Evolutionary conservation across 2,888 invertebrate genomes (phyloP), one percentile per base, ranked within the genome.

Genomic region (Aquatica leii): DNA sequence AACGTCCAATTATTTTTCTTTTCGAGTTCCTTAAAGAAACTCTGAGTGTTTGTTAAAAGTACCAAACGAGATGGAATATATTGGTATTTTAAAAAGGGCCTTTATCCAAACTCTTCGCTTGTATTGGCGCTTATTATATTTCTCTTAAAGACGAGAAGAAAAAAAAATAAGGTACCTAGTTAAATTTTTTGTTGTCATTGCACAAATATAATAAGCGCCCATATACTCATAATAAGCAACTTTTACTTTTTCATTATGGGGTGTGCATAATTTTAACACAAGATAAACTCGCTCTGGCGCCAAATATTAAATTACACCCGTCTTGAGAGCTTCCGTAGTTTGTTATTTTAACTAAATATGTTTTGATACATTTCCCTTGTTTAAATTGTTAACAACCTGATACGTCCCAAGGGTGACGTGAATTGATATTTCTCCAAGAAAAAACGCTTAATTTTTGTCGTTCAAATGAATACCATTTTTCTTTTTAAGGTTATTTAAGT

Each of bases 41-140:
- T 65, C 61, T 41, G 53, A 53, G 53, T 65, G 69, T 69, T 71
- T 69, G 71, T 71, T 71, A 71, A 71, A 71, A 71, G 69, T 68
- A 67, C 67, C 69, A 69, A 71, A 68, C 71, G 69, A 69, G 66
- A 69, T 67, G 71, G 71, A 71, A 71, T 68, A 68, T 69, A 71
- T 69, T 67, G 69, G 69, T 64, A 62, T 62, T 62, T 59, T 62
- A 62, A 62, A 66, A 65, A 65, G 61, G 55, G 61, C 50, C 53
- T 62, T 65, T 66, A 62, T 62, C 43, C 51, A 24, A 59, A 37
- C 53, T 56, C 54, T 53, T 48, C 58, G 51, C 17, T 20, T 50
- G 46, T 65, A 65, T 65, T 65, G 65, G 65, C 65, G 65, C 60
- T 65, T 65, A 65, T 65, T 65, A 65, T 65, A 61, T 57, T 60